Evolutionary conservation across 2,113 vertebrate genomes (phyloP), one percentile per base, ranked within the genome.

Genomic region (Calidris pugnax): DNA sequence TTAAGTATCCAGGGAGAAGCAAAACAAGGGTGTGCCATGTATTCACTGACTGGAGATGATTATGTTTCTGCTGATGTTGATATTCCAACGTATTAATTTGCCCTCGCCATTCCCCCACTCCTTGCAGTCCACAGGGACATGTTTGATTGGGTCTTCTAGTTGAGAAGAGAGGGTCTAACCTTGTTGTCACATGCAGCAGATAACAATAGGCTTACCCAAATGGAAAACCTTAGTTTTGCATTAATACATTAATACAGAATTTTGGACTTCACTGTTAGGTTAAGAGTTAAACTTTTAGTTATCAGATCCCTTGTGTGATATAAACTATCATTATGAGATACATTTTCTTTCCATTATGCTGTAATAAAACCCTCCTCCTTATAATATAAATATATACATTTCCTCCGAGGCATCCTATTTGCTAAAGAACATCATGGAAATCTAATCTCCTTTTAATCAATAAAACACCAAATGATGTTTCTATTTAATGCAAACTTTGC

Each of bases 381-480:
- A 93, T 94, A 96, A 98, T 97, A 97, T 97, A 97, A 98, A 97
- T 97, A 97, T 96, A 96, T 97, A 96, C 95, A 98, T 97, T 97
- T 97, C 97, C 95, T 97, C 89, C 2, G 37, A 97, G 96, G 96
- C 96, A 96, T 95, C 95, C 96, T 97, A 97, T 97, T 97, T 98
- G 96, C 96, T 97, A 93, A 87, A 95, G 97, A 96, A 94, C 96
- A 97, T 97, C 92, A 85, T 97, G 92, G 97, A 97, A 98, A 97
- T 97, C 96, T 97, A 97, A 97, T 97, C 96, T 97, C 94, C 96
- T 97, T 97, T 97, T 97, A 97, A 98, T 97, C 97, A 97, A 97
- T 97, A 96, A 97, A 97, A 97, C 96, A 97, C 96, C 94, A 97
- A 97, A 97, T 95, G 95, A 97, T 98, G 97, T 97, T 98, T 98